These are phyloP conservation scores for Chrosomus eos DNA, from an alignment of 2,797 vertebrate species.

Conservation along the genomic window DNA sequence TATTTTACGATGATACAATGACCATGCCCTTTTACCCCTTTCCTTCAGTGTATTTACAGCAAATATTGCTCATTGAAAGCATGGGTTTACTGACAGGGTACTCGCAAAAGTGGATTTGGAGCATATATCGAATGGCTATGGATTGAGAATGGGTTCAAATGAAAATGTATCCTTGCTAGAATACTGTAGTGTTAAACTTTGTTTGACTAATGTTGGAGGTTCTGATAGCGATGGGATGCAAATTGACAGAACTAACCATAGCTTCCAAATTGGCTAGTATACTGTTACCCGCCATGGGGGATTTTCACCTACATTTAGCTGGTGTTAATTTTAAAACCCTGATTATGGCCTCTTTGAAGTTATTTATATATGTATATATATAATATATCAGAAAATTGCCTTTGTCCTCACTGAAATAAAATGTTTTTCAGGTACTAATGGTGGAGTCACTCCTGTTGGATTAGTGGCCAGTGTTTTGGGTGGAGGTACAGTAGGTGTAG, in stretches of 20 bases:
- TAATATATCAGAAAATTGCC: background rate
- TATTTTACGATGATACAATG: background rate
- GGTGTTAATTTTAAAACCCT: background rate
- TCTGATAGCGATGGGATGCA: background rate
- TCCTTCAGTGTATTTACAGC: background rate
- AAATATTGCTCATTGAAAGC: background rate
- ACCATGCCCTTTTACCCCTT: background rate
- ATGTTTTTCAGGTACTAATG: slow-evolving; percentile 87
- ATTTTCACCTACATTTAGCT: background rate
- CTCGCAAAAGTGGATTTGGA: background rate
- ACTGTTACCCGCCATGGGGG: background rate
- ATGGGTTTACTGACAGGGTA: background rate
- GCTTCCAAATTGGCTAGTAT: background rate
- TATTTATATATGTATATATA: background rate
- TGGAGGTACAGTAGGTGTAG: slow-evolving; percentile 82
- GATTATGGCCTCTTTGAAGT: background rate
- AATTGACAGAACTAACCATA: background rate
- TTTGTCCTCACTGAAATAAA: background rate
- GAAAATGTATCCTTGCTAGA: background rate
- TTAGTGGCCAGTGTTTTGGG: slow-evolving; percentile 88
- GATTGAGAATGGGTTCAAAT: background rate
- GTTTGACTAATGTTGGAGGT: background rate
- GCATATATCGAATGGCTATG: background rate
- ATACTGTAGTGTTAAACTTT: background rate
- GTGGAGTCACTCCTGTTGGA: slow-evolving; percentile 88